Percentiles rank a stretch among this genome's conserved stretches.
Conservation (phyloP, 2,888 invertebrate genomes). For the Drosophila mercatorum region DNA sequence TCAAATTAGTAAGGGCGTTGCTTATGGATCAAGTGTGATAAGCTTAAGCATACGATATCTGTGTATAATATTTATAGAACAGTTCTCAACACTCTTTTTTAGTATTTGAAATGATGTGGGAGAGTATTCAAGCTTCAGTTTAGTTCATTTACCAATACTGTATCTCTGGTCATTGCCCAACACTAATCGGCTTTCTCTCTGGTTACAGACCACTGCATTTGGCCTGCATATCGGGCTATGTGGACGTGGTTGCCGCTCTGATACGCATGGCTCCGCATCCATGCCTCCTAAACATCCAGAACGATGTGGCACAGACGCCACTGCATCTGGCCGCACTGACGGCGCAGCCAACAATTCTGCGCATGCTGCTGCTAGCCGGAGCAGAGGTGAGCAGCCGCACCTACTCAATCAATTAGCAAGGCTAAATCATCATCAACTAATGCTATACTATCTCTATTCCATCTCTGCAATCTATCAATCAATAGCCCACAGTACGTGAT, state of each 20-base stretch:
- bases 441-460: conserved; percentile 2
- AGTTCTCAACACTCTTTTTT: background rate
- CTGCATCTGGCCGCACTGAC: conserved; percentile 94
- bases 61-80: background rate
- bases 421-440: background rate
- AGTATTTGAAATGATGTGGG: background rate
- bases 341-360: conserved; percentile 89
- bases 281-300: conserved; percentile 90
- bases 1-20: background rate
- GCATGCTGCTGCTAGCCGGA: conserved; percentile 92
- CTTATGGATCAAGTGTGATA: background rate
- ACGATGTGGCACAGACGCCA: conserved; percentile 92
- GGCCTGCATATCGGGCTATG: conserved; percentile 91
- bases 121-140: background rate
- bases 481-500: conserved; percentile 87
- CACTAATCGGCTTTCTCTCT: conserved; percentile 16
- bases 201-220: conserved; percentile 92
- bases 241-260: conserved; percentile 90
- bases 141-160: background rate
- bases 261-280: conserved; percentile 92
- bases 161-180: background rate
- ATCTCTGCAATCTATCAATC: conserved; percentile 10
- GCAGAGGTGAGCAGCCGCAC: conserved; percentile 86
- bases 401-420: background rate
- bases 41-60: background rate